These are phyloP conservation scores for Diprion similis DNA, from an alignment of 1,140 invertebrate genomes.

Conservation along the genomic window DNA sequence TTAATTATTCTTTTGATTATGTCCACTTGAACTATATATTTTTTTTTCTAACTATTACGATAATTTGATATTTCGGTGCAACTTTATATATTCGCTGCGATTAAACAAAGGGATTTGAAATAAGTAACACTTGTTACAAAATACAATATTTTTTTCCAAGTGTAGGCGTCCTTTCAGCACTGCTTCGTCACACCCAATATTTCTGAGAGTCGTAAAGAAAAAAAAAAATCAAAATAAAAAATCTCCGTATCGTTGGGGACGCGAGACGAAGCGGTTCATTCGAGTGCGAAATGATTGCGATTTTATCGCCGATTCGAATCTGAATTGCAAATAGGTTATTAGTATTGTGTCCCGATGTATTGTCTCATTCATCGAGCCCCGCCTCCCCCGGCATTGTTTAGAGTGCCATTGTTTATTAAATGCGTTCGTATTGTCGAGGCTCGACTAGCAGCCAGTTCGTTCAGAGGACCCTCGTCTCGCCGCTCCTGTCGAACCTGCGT, in stretches of 20 bases:
- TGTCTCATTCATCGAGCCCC: conserved; percentile 38
- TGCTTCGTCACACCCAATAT: too few species aligned
- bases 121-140: too few species aligned
- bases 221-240: too few species aligned
- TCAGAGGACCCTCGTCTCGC: background rate
- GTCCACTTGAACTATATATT: too few species aligned
- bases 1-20: too few species aligned
- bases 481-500: background rate
- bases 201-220: too few species aligned
- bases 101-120: too few species aligned
- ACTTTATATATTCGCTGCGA: too few species aligned
- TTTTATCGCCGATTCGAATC: conserved; percentile 7
- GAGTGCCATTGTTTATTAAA: conserved; percentile 53
- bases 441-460: background rate
- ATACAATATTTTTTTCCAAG: too few species aligned
- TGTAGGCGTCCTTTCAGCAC: too few species aligned
- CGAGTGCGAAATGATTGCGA: conserved; percentile 1
- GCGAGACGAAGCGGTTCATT: background rate
- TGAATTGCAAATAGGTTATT: conserved; percentile 6
- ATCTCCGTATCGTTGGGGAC: background rate
- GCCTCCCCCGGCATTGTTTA: conserved; percentile 41
- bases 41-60: too few species aligned
- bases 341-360: conserved; percentile 7
- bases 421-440: conserved; percentile 38
- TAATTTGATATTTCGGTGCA: too few species aligned